Conservation (phyloP, 2,888 invertebrate species). For the Iselma pallidipennis region DNA sequence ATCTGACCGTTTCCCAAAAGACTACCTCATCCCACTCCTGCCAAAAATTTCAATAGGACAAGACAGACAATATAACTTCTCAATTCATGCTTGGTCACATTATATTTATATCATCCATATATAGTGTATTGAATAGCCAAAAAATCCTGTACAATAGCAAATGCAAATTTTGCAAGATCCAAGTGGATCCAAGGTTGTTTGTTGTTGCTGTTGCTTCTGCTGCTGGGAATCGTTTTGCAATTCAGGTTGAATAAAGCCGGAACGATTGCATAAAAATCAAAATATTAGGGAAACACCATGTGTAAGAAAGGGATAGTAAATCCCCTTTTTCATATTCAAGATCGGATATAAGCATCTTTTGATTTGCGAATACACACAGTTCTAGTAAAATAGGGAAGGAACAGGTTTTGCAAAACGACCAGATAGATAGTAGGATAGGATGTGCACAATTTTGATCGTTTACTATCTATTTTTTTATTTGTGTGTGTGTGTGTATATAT, state of each 20-base stretch:
- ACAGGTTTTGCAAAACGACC: constrained; percentile 35
- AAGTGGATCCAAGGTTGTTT: neutral
- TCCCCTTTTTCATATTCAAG: neutral
- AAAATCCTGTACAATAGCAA: neutral
- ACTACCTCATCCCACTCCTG: neutral
- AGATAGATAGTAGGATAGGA: neutral
- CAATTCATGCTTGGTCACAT: constrained; percentile 8
- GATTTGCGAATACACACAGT: constrained; percentile 37
- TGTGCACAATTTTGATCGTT: neutral
- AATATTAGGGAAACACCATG: no score
- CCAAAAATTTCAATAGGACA: neutral
- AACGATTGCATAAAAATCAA: no score
- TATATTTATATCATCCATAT: neutral
- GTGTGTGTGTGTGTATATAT: no score
- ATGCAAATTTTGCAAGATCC: neutral
- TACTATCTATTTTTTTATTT: no score
- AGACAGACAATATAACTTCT: neutral
- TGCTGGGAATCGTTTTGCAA: neutral
- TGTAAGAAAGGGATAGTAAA: neutral
- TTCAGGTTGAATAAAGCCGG: no score
- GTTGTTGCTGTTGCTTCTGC: neutral
- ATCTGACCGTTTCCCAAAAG: neutral
- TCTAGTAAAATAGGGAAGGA: constrained; percentile 24
- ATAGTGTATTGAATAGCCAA: neutral
- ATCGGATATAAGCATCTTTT: constrained; percentile 25